These are phyloP conservation scores for Spea multiplicata DNA, from an alignment of 2,113 vertebrate genomes.

Conservation along the genomic window DNA sequence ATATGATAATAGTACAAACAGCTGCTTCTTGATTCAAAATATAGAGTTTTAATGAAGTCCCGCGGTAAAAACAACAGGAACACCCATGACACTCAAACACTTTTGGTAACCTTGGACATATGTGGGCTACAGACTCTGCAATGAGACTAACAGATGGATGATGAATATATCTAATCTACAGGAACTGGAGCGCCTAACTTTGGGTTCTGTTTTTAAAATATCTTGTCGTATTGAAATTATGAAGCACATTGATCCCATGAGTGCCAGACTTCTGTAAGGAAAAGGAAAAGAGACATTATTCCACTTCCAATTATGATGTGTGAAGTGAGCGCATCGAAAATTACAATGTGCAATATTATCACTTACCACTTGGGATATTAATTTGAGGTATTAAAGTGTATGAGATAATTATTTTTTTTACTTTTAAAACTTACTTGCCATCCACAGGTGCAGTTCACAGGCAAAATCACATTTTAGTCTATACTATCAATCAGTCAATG, in stretches of 20 bases:
- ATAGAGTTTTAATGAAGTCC: not conserved
- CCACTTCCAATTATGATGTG: slow-evolving; percentile 32
- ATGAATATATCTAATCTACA: slow-evolving; percentile 2
- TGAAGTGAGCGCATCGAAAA: slow-evolving; percentile 33
- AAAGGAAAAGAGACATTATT: slow-evolving; percentile 14
- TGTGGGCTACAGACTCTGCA: not conserved
- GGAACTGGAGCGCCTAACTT: slow-evolving; percentile 4
- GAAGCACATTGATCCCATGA: slow-evolving; percentile 31
- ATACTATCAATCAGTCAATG: too few species aligned
- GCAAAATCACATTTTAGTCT: too few species aligned
- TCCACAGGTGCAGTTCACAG: too few species aligned
- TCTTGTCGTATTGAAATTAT: slow-evolving; percentile 39
- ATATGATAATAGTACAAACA: not conserved
- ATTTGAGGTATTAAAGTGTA: not conserved
- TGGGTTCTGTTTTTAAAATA: not conserved
- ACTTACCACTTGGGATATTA: slow-evolving; percentile 20
- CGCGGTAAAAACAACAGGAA: not conserved
- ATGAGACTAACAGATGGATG: not conserved
- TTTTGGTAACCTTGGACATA: too few species aligned
- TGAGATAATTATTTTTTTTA: not conserved
- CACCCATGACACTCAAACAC: not conserved
- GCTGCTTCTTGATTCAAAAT: not conserved
- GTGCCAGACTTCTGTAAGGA: slow-evolving; percentile 20
- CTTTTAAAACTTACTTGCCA: not conserved
- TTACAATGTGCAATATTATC: slow-evolving; percentile 31